A percentile compares a stretch with the other conserved stretches of the same genome.
phyloP scores from a whole-genome alignment of 2,888 invertebrate genomes.

The Ophioninae sp. region DNA sequence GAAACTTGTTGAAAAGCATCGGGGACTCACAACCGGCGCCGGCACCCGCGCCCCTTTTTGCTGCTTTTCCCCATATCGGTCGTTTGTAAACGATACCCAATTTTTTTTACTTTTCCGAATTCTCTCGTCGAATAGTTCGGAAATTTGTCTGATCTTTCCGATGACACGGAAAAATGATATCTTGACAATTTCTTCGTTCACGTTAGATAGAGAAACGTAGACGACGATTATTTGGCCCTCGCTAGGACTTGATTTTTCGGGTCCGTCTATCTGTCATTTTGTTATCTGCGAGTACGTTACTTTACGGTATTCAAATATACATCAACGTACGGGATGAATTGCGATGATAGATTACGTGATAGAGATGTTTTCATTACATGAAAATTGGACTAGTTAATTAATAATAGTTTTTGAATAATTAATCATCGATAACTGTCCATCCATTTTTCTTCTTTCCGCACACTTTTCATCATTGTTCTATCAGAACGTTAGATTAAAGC shows the following conservation, averaged over 20 bases:
- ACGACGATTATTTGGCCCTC: neutral
- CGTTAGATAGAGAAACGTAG: slow-evolving; percentile 9
- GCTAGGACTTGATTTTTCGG: neutral
- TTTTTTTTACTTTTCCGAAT: neutral
- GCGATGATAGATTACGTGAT: neutral
- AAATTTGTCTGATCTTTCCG: slow-evolving; percentile 12
- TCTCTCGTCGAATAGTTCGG: neutral
- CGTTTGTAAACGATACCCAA: slow-evolving; percentile 72
- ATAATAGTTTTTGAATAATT: neutral
- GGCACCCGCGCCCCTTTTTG: slow-evolving; percentile 76
- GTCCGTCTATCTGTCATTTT: neutral
- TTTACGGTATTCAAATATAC: neutral
- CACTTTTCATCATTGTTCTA: slow-evolving; percentile 1
- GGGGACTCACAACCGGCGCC: slow-evolving; percentile 75
- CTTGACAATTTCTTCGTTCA: slow-evolving; percentile 30
- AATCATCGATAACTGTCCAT: neutral
- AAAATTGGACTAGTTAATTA: neutral
- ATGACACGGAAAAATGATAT: slow-evolving; percentile 5
- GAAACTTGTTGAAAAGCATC: slow-evolving; percentile 83
- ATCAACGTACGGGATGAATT: neutral
- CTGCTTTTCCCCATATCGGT: slow-evolving; percentile 79
- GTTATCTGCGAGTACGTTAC: neutral
- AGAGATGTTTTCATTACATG: neutral
- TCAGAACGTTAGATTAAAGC: slow-evolving; percentile 3
- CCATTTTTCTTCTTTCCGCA: neutral